phyloP scores from a whole-genome alignment of 2,113 vertebrate genomes.

The Microcebus tavaratra region DNA sequence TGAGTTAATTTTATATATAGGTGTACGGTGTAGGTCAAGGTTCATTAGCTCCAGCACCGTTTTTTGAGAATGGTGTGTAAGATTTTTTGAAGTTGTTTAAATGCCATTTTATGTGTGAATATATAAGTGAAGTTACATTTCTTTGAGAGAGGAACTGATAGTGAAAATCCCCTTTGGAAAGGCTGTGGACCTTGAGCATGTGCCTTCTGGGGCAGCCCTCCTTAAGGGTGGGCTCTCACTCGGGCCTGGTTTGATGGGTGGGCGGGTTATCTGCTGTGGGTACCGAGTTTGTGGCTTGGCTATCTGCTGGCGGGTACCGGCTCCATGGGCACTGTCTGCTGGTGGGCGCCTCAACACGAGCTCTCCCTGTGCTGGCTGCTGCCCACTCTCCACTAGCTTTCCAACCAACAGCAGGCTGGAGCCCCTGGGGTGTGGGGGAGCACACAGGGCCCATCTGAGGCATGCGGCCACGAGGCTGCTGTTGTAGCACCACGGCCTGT shows the following conservation, averaged over 20 bases:
- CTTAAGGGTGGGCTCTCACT: background rate
- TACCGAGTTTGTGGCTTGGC: background rate
- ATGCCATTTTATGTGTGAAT: background rate
- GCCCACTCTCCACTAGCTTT: background rate
- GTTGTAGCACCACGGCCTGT: background rate
- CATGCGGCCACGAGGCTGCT: background rate
- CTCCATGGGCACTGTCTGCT: background rate
- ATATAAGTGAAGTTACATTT: background rate
- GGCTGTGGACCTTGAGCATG: background rate
- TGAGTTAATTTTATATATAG: background rate
- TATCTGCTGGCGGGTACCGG: background rate
- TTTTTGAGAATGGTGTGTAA: background rate
- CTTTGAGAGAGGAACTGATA: background rate
- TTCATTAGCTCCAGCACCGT: rapidly evolving
- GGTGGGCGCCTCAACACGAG: background rate
- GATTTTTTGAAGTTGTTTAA: background rate
- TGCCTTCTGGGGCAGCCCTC: background rate
- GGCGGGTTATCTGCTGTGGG: background rate
- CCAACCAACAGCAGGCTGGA: background rate
- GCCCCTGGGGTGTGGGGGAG: too few relatives aligned
- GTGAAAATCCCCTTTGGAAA: background rate
- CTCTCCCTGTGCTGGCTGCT: background rate
- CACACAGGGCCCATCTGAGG: too few relatives aligned
- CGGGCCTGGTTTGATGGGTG: background rate
- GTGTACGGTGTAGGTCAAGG: background rate